phyloP scores from a whole-genome alignment of 2,113 vertebrate species.

The Egretta garzetta region DNA sequence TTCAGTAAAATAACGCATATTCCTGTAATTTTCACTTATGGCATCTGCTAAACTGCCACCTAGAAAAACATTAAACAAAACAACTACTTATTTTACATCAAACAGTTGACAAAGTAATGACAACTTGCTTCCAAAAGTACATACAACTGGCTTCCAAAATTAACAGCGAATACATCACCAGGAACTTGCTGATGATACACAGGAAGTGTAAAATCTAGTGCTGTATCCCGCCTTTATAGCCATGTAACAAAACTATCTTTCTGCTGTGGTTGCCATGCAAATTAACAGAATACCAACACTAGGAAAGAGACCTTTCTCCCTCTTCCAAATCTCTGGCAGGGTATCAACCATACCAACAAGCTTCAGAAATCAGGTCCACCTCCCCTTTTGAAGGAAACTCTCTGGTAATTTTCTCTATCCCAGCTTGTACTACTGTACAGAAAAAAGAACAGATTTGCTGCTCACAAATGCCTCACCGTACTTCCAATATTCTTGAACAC shows the following conservation, averaged over 20 bases:
- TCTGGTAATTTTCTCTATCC: background rate
- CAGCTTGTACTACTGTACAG: background rate
- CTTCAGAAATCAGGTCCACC: background rate
- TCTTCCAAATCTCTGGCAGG: background rate
- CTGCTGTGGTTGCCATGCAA: background rate
- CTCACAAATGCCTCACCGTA: background rate
- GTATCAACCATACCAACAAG: background rate
- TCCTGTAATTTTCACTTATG: slow-evolving; percentile 89
- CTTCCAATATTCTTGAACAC: background rate
- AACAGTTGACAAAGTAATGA: background rate
- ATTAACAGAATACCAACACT: background rate
- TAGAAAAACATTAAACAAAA: slow-evolving; percentile 31
- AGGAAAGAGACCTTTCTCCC: background rate
- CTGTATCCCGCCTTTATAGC: background rate
- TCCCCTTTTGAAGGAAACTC: background rate
- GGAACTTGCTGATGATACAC: background rate
- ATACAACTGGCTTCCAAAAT: background rate
- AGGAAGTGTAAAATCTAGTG: background rate
- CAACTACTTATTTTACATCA: background rate
- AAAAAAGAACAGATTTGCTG: background rate
- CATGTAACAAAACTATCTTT: background rate
- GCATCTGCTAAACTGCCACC: slow-evolving; percentile 93
- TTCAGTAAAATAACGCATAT: slow-evolving; percentile 86
- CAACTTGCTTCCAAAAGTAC: background rate
- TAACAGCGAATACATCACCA: background rate